phyloP scores from a whole-genome alignment of 2,797 vertebrate genomes.

The Cuculus canorus region DNA sequence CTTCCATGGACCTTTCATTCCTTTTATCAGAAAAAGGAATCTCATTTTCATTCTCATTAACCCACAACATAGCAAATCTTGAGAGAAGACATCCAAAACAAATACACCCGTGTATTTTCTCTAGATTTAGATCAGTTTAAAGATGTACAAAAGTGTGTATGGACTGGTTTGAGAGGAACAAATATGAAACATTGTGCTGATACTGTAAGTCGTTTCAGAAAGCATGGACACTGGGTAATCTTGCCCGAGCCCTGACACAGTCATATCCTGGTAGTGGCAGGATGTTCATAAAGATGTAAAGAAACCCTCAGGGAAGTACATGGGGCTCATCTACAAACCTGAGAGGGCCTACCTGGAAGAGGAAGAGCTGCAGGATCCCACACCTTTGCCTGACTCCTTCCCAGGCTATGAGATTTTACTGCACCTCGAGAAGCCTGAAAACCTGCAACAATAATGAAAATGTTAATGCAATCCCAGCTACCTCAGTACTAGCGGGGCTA shows the following conservation, averaged over 20 bases:
- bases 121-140: not conserved
- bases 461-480: not conserved
- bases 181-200: not conserved
- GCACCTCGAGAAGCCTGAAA: not conserved
- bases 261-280: fast-evolving
- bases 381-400: not conserved
- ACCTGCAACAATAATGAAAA: slow-evolving; percentile 30
- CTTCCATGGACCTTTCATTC: not conserved
- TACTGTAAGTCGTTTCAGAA: not conserved
- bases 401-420: not conserved
- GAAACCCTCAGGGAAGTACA: not conserved
- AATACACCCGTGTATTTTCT: not conserved
- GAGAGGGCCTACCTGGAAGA: not conserved
- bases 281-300: not conserved
- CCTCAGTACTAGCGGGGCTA: not conserved
- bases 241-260: not conserved
- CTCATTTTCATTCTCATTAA: not conserved
- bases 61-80: not conserved
- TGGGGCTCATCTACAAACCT: not conserved
- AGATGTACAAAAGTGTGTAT: not conserved
- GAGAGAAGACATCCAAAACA: not conserved
- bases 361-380: not conserved
- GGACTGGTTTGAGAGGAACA: not conserved
- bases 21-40: not conserved
- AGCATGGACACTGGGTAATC: not conserved